phyloP scores from a whole-genome alignment of 2,888 invertebrate species.

The Tortrix viridana region DNA sequence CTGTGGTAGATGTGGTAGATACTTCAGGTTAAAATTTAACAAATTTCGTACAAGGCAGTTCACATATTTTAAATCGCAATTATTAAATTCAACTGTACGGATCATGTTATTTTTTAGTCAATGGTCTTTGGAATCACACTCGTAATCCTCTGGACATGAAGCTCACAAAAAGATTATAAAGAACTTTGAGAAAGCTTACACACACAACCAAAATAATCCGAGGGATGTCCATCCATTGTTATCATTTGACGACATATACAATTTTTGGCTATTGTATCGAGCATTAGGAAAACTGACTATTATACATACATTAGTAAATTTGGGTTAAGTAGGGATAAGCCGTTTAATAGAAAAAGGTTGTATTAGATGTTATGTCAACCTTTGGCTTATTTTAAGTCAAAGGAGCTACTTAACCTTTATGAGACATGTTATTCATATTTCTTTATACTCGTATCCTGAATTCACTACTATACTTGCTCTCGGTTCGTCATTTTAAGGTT shows the following conservation, averaged over 20 bases:
- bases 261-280: conserved; percentile 2
- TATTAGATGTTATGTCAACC: not conserved
- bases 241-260: conserved; percentile 12
- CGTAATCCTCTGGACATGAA: not conserved
- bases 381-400: not conserved
- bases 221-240: not conserved
- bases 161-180: conserved; percentile 9
- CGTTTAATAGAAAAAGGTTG: not conserved
- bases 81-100: conserved; percentile 1
- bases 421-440: too few relatives aligned
- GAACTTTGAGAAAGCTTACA: not conserved
- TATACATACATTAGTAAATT: not conserved
- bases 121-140: not conserved
- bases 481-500: too few relatives aligned
- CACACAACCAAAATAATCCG: not conserved
- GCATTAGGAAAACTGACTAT: conserved; percentile 1
- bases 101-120: not conserved
- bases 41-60: too few relatives aligned
- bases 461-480: too few relatives aligned
- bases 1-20: too few relatives aligned
- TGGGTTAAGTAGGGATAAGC: conserved; percentile 23
- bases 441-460: too few relatives aligned
- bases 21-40: too few relatives aligned
- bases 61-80: too few relatives aligned
- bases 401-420: too few relatives aligned